Conservation (phyloP, 2,797 vertebrate species). For the Pangasius macronema region DNA sequence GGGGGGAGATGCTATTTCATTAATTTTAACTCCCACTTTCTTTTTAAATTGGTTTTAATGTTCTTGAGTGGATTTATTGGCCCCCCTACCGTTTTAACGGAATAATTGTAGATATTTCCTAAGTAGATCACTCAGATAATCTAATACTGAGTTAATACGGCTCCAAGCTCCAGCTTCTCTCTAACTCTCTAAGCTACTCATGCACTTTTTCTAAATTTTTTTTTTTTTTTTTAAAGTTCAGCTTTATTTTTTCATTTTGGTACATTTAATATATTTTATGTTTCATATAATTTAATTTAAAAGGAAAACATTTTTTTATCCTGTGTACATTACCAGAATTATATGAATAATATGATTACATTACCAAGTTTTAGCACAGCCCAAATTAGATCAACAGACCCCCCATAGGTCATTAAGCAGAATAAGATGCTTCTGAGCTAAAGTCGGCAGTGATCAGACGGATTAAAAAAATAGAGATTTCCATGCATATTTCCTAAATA, state of each 20-base stretch:
- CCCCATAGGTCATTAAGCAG: background rate
- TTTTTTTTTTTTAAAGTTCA: background rate
- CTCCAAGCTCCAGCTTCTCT: background rate
- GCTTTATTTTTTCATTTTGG: background rate
- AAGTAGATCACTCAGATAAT: background rate
- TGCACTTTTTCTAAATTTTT: background rate
- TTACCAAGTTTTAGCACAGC: background rate
- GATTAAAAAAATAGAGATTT: background rate
- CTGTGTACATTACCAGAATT: background rate
- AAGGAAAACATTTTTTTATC: background rate
- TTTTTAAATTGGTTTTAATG: background rate
- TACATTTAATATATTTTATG: background rate
- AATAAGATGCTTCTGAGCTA: background rate
- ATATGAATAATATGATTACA: background rate
- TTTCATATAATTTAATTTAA: background rate
- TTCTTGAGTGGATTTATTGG: background rate
- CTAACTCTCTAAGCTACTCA: background rate
- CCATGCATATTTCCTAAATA: slow-evolving; percentile 50
- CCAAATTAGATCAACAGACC: background rate
- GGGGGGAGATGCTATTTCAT: background rate
- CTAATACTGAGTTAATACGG: background rate
- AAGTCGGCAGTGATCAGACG: slow-evolving; percentile 5
- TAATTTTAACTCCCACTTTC: background rate
- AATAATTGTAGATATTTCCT: background rate
- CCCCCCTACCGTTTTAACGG: background rate